Conservation (phyloP, 2,888 invertebrate genomes). For the Hirtodrosophila duncani region DNA sequence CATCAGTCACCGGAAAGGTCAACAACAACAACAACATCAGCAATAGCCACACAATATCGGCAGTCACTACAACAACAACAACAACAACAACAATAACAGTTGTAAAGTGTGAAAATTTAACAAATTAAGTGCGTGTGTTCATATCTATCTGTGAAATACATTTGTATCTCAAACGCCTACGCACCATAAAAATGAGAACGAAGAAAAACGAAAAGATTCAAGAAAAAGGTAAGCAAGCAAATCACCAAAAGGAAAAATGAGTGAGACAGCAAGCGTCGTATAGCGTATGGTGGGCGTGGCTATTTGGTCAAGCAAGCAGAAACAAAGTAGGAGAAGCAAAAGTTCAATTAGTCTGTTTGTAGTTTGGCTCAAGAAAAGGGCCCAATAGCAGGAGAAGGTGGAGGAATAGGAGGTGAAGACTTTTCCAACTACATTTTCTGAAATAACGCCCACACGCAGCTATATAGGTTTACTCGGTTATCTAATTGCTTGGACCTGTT, state of each 20-base stretch:
- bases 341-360: too few relatives aligned
- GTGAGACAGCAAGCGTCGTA: too few relatives aligned
- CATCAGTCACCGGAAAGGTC: slow-evolving; percentile 34
- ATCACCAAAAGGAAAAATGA: slow-evolving; percentile 1
- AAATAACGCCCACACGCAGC: too few relatives aligned
- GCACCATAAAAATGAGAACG: not conserved
- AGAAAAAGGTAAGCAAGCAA: not conserved
- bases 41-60: not conserved
- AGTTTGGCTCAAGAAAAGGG: too few relatives aligned
- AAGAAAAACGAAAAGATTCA: not conserved
- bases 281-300: too few relatives aligned
- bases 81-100: slow-evolving; percentile 26
- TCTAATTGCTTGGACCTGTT: too few relatives aligned
- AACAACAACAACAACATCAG: slow-evolving; percentile 21
- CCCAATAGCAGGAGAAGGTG: too few relatives aligned
- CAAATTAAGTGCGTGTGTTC: slow-evolving; percentile 61
- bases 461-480: too few relatives aligned
- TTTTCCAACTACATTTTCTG: too few relatives aligned
- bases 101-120: slow-evolving; percentile 67
- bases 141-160: slow-evolving; percentile 17
- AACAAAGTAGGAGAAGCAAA: too few relatives aligned
- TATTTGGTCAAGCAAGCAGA: too few relatives aligned
- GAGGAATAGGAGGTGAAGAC: too few relatives aligned
- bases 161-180: slow-evolving; percentile 6
- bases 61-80: slow-evolving; percentile 14